Evolutionary conservation across 2,888 invertebrate species (phyloP), one percentile per base, ranked within the genome.

Genomic region (Belgica antarctica): DNA sequence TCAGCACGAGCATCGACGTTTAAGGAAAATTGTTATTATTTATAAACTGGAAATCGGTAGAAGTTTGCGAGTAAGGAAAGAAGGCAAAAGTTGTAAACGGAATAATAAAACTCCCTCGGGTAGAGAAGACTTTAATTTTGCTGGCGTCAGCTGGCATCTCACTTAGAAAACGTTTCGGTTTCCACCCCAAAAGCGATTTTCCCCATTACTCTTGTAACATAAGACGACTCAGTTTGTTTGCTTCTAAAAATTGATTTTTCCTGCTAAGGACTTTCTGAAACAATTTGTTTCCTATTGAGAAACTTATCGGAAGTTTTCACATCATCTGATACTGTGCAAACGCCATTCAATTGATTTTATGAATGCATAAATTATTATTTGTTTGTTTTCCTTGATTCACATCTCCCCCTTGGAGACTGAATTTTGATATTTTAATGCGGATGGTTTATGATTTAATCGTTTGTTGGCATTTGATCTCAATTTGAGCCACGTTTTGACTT

Each of bases 351-450:
- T 57, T 66, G 66, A 36, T 47, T 66, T 41, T 68, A 68, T 68
- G 52, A 57, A 68, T 68, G 52, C 28, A 68, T 59, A 15, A 68
- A 72, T 80, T 77, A 80, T 81, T 80, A 76, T 80, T 81, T 73
- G 41, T 41, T 41, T 41, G 41, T 41, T 41, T 41, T 41, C 41
- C 10, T 10, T 41, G n/a, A 10, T 10, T 31, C 31, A 10, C n/a
- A n/a, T n/a, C 31, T 41, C 41, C 41, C n/a, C 41, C 41, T 41
- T 52, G 10, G 52, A 52, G 34, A 34, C 7, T 34, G 12, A 12
- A 34, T 34, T 34, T 8, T n/a, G 41, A 41, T 5, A n/a, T n/a
- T n/a, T n/a, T n/a, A n/a, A n/a, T n/a, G n/a, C n/a, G n/a, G n/a
- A n/a, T 10, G 41, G 41, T 2, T 41, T n/a, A 41, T 41, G 41